A percentile compares a stretch with the other conserved stretches of the same genome.
These are phyloP conservation scores for Oligia fasciuncula DNA, from an alignment of 2,888 invertebrate genomes.

Conservation along the genomic window DNA sequence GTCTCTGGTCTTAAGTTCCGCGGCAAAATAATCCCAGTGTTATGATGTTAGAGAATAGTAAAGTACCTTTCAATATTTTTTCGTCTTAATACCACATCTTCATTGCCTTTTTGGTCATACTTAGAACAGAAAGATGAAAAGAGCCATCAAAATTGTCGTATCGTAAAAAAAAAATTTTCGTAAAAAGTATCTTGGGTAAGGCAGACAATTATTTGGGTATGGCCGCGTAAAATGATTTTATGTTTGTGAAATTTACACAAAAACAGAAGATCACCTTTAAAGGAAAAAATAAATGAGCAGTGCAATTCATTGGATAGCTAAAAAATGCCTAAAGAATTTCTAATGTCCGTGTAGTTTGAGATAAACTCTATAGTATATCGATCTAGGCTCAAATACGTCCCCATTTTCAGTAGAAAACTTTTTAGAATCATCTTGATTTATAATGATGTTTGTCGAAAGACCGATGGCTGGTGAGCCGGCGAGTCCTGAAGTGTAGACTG, in stretches of 20 bases:
- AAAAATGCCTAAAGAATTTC: not conserved
- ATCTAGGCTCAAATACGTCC: not conserved
- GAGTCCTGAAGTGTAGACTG: not conserved
- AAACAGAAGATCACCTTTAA: not conserved
- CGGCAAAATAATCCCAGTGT: conserved; percentile 1
- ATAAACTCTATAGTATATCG: not conserved
- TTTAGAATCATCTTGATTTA: not conserved
- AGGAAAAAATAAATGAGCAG: not conserved
- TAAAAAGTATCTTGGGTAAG: not conserved
- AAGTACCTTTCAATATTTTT: conserved; percentile 33
- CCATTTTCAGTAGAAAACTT: not conserved
- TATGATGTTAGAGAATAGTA: conserved; percentile 10
- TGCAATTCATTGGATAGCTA: not conserved
- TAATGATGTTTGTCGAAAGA: not conserved
- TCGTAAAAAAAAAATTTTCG: not conserved
- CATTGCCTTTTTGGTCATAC: not conserved
- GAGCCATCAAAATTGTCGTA: conserved; percentile 2
- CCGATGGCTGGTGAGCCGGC: not conserved
- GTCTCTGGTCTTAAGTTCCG: conserved; percentile 1
- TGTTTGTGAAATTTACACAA: not conserved
- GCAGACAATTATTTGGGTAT: not conserved
- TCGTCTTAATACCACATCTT: not conserved
- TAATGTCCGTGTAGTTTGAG: not conserved
- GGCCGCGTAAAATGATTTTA: not conserved
- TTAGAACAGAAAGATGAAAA: conserved; percentile 16